Base-by-base conservation (phyloP, 2,797 vertebrate genomes). In the Paedocypris micromegethes region DNA sequence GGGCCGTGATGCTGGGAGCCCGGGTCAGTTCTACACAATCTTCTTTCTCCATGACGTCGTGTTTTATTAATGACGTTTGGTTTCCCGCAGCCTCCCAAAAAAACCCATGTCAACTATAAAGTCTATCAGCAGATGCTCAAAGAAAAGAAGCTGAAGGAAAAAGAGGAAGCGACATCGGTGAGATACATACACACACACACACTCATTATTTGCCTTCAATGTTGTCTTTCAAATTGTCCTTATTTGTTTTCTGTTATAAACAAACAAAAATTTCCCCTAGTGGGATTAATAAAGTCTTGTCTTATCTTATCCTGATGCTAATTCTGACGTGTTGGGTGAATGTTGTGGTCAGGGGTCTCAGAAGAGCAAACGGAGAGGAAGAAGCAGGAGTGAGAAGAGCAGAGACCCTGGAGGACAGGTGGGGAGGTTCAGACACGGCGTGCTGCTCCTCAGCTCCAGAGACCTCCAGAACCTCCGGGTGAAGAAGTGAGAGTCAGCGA, bases 1-100 rank as follows among this genome's bases (percentile, higher is more conserved):
- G 96, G 50, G 97, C 96, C 0, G 72, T 99, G 72, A 96, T 97
- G 94, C 87, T 99, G 77, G 97, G 97, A 54, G 97, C 96, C 64
- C 89, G 84, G 86, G 97, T 99, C 76, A 77, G 84, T 3, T 0
- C 4, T 53, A 64, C 38, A 43, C 50, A 38, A 7, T 45, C 44
- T 58, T 37, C 9, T 37, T 54, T 54, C 9, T 9, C 0, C 23
- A 43, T 42, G 39, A 44, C 2, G 23, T 45, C 8, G 5, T 40
- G 5, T 4, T 38, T 42, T 42, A 44, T 23, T 37, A 5, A 3
- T 49, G 2, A 5, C 50, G 40, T 51, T 7, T 9, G 2, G 44
- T 3, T 3, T 9, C 6, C 51, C 71, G 63, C 76, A 99, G 96
- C 92, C 93, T 60, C 92, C 92, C 0, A 97, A 92, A 86, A 96